Conservation (phyloP, 2,797 vertebrate genomes). For the Thripadectes ignobilis region DNA sequence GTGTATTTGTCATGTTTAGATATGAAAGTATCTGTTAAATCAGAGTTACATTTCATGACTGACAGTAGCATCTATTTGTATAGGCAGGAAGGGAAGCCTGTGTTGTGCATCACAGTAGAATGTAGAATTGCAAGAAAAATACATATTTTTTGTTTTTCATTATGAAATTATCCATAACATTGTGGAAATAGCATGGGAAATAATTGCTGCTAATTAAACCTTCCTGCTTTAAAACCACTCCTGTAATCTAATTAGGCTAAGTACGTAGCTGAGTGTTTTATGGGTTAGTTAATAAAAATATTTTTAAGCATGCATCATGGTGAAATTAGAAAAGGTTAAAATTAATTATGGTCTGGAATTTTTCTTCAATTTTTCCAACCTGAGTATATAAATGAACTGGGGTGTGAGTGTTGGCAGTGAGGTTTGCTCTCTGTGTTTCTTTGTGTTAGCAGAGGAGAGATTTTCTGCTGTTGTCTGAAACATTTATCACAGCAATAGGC, state of each 20-base stretch:
- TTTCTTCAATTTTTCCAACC: background rate
- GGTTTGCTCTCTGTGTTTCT: background rate
- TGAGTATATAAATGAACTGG: background rate
- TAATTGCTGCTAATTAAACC: constrained; percentile 20
- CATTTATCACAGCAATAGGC: constrained; percentile 16
- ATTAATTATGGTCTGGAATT: background rate
- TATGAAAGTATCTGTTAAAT: background rate
- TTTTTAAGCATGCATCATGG: background rate
- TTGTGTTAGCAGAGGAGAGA: background rate
- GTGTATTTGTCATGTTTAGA: background rate
- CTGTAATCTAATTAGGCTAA: constrained; percentile 32
- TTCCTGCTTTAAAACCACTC: constrained; percentile 12
- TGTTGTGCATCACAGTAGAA: background rate
- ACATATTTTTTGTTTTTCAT: accelerated
- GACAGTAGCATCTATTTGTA: background rate
- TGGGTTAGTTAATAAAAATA: constrained; percentile 16
- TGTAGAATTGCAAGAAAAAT: background rate
- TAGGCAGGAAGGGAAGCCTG: background rate
- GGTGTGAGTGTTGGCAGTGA: background rate
- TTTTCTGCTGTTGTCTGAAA: constrained; percentile 26
- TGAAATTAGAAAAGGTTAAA: constrained; percentile 19
- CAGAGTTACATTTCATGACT: background rate
- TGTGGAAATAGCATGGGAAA: background rate
- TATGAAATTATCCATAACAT: background rate
- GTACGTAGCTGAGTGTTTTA: background rate